A percentile compares a stretch with the other conserved stretches of the same genome.
These are phyloP conservation scores for Neotoma lepida DNA, from an alignment of 2,113 vertebrate genomes.

Conservation along the genomic window DNA sequence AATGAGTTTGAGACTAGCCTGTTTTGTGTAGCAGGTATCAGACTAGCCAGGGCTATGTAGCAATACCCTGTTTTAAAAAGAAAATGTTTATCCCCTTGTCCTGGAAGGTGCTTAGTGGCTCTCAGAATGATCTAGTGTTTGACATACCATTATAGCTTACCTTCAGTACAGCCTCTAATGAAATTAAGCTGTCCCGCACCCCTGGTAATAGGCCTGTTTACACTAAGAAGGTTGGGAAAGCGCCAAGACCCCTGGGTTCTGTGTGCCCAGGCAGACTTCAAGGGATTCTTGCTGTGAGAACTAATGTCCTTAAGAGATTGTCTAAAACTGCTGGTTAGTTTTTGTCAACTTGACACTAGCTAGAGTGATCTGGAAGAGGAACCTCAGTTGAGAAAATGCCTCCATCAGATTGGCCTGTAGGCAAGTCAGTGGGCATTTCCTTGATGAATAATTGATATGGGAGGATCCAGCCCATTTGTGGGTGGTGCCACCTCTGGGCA, in stretches of 20 bases:
- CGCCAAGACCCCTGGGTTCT: background rate
- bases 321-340: background rate
- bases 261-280: background rate
- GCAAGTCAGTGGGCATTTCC: background rate
- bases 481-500: background rate
- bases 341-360: background rate
- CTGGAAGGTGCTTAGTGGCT: background rate
- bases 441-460: background rate
- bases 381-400: background rate
- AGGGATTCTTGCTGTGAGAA: background rate
- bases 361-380: background rate
- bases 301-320: background rate
- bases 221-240: background rate
- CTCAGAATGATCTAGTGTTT: too few species aligned
- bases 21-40: background rate
- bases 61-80: background rate
- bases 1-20: background rate
- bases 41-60: background rate
- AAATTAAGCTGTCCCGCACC: background rate
- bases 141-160: background rate
- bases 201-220: background rate
- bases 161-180: background rate
- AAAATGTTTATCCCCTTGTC: background rate
- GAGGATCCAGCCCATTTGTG: background rate
- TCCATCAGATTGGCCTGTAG: background rate